Evolutionary conservation across 2,888 invertebrate species (phyloP), one percentile per base, ranked within the genome.

Genomic region (Dexiosoma caninum): DNA sequence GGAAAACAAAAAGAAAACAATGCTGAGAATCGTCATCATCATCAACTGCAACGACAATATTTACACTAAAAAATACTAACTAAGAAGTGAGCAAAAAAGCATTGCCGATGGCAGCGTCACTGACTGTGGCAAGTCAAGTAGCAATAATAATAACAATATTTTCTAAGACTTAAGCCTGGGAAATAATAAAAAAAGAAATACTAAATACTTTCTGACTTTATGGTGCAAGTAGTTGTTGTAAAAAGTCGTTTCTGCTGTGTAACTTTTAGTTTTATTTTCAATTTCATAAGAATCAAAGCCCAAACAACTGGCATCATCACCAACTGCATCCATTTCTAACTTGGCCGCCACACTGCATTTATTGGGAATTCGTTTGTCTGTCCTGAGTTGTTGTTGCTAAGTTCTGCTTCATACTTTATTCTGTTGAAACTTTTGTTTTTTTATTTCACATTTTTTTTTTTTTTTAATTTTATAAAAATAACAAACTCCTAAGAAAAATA

Each of bases 121-220:
- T 72, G 40, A 60, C 51, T 60, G 32, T 40, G 12, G 40, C 60
- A 40, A 55, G 70, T 55, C 55, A 62, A 77, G 59, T 67, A 60
- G 72, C 42, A 51, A 75, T 66, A 76, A 76, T 76, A 80, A 74
- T 40, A 78, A 72, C 40, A 67, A 74, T 69, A 74, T 77, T 77
- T 77, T 77, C 64, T 69, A 69, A 77, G 72, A 74, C 72, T 77
- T 46, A 69, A 81, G 81, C 72, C 81, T 81, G 77, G 72, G 77
- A 77, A 71, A 49, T 35, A 51, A 59, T 6, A 53, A 37, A 21
- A 69, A 69, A 62, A 72, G 37, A 64, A 44, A 7, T 60, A 27
- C 35, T 23, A 46, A n/a, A 46, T 40, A 46, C 51, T 69, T 69
- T 57, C 32, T 51, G 59, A 64, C 40, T 67, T 40, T 30, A 70